phyloP scores from a whole-genome alignment of 2,888 invertebrate species.

The Agrotis ipsilon region DNA sequence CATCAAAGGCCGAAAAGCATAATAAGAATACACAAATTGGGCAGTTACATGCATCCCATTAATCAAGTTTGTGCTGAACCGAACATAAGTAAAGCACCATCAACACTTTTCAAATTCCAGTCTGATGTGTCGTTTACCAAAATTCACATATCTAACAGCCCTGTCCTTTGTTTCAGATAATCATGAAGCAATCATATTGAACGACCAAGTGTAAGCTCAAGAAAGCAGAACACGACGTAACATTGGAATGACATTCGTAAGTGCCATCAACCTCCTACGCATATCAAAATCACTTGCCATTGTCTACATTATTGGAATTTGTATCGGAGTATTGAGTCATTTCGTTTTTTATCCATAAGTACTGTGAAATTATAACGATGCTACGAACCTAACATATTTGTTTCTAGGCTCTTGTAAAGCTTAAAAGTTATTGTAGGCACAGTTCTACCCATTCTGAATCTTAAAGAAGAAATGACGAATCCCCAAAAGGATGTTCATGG shows the following conservation, averaged over 20 bases:
- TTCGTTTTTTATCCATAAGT: constrained; percentile 1
- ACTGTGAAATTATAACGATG: no score
- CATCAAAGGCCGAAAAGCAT: no score
- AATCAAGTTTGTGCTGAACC: no score
- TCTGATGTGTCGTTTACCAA: not conserved
- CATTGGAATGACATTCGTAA: constrained; percentile 64
- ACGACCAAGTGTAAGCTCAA: constrained; percentile 74
- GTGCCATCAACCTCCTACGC: constrained; percentile 12
- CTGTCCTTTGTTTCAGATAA: constrained; percentile 80
- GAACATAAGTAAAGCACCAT: no score
- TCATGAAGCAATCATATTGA: constrained; percentile 55
- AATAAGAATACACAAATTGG: no score
- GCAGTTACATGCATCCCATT: no score
- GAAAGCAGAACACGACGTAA: constrained; percentile 44
- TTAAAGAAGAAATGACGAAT: no score
- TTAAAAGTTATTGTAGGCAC: no score
- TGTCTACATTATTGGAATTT: constrained; percentile 19
- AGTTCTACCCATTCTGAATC: no score
- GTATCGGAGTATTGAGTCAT: constrained; percentile 1
- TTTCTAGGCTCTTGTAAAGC: no score
- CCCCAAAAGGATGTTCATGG: no score
- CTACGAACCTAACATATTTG: not conserved
- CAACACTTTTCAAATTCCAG: no score
- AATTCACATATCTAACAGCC: constrained; percentile 1
- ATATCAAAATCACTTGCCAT: constrained; percentile 4